Base-by-base conservation (phyloP, 2,797 vertebrate species). In the Gymnothorax javanicus region DNA sequence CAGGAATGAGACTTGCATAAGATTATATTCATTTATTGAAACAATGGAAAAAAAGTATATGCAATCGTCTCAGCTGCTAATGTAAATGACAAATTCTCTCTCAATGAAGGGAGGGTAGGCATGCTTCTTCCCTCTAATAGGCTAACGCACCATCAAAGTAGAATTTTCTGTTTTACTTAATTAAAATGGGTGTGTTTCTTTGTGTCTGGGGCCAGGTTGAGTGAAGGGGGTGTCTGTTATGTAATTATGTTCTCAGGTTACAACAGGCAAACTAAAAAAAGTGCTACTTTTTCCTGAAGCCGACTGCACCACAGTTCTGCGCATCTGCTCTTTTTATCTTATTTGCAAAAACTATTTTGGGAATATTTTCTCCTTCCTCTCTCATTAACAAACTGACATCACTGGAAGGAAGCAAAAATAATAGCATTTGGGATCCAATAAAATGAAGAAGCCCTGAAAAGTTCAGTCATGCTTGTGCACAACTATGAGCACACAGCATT, bases 351-450 rank as follows among this genome's bases (percentile, higher is more conserved):
- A 89, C 90, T 94, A 94, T 95, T 94, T 92, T 88, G 60, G 90
- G 91, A 91, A 86, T 83, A 89, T 87, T 86, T 90, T 89, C 89
- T 87, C 88, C 89, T 92, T 93, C 91, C 86, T 88, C 89, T 92
- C 90, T 94, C 92, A 94, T 95, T 95, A 94, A 88, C 89, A 50
- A 25, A 64, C 87, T 92, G 94, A 94, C 93, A 93, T 93, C 93
- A 94, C 90, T 84, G 87, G 86, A 93, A 94, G 94, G 93, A 95
- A 94, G 92, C 90, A 62, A 90, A 91, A 91, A 93, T 93, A 91
- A 93, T 91, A 90, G 92, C 92, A 91, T 90, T 92, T 91, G 93
- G 93, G 91, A 94, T 92, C 89, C 91, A 92, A 91, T 93, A 92
- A 94, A 93, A 90, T 91, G 91, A 91, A 90, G 91, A 89, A 59